These are phyloP conservation scores for Polypterus bichir DNA, from an alignment of 2,113 vertebrate species.

Conservation along the genomic window DNA sequence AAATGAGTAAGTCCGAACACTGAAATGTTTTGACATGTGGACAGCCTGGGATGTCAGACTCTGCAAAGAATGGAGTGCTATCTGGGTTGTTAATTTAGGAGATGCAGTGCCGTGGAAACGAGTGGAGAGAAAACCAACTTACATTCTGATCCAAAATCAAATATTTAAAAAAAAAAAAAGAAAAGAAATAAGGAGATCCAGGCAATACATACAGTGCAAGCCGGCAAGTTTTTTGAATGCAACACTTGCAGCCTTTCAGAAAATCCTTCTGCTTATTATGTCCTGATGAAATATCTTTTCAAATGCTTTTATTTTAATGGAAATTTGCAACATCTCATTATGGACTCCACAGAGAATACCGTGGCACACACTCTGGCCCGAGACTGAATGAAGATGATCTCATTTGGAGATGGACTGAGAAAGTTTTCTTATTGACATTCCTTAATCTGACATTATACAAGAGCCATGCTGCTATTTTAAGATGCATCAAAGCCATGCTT, in stretches of 20 bases:
- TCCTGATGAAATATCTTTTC: constrained; percentile 46
- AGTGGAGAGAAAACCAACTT: no score
- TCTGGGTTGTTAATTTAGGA: no score
- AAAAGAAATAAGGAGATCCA: no score
- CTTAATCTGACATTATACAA: constrained; percentile 57
- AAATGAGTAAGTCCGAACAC: no score
- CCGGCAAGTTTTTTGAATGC: no score
- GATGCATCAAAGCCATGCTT: constrained; percentile 35
- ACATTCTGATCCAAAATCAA: no score
- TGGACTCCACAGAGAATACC: constrained; percentile 38
- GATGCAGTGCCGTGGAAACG: no score
- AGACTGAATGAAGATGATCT: constrained; percentile 35
- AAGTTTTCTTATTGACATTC: constrained; percentile 57
- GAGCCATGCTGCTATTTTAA: constrained; percentile 47
- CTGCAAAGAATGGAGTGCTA: no score
- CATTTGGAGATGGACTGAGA: constrained; percentile 57
- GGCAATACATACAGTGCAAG: no score
- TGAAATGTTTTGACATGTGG: no score
- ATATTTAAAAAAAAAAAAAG: no score
- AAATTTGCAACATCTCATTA: constrained; percentile 57
- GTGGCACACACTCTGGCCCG: neutral
- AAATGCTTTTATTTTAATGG: constrained; percentile 42
- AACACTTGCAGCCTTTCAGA: constrained; percentile 9
- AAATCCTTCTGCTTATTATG: constrained; percentile 18
- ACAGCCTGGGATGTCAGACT: no score